These are phyloP conservation scores for Acestrorhynchus altus DNA, from an alignment of 2,797 vertebrate genomes.

Conservation along the genomic window DNA sequence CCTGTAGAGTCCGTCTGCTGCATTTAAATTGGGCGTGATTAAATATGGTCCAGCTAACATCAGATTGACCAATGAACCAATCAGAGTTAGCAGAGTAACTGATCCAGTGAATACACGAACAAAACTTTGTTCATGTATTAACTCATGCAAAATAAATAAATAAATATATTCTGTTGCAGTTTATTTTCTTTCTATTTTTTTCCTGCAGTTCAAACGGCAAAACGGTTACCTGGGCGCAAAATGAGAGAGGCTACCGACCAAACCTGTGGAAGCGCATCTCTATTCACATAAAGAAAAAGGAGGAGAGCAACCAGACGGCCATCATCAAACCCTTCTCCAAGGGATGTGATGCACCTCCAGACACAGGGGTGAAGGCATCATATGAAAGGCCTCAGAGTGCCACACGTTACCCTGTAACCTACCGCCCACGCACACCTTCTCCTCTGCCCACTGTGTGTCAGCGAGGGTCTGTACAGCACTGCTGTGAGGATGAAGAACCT, in stretches of 20 bases:
- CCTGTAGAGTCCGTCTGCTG: too few species aligned
- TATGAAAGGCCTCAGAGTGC: slow-evolving; percentile 81
- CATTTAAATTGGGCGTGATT: too few species aligned
- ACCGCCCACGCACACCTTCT: slow-evolving; percentile 80
- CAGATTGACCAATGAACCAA: too few species aligned
- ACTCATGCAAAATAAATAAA: too few species aligned
- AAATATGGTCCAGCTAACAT: too few species aligned
- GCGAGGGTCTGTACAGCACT: slow-evolving; percentile 76
- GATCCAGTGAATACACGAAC: too few species aligned
- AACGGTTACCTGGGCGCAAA: slow-evolving; percentile 92
- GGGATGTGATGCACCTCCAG: slow-evolving; percentile 74
- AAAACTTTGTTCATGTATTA: too few species aligned
- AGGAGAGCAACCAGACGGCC: slow-evolving; percentile 91
- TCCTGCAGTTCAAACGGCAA: slow-evolving; percentile 92
- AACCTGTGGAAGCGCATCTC: slow-evolving; percentile 97
- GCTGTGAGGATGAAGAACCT: slow-evolving; percentile 74
- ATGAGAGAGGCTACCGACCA: slow-evolving; percentile 86
- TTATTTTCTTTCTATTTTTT: slow-evolving; percentile 13
- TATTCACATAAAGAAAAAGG: slow-evolving; percentile 95
- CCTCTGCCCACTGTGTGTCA: slow-evolving; percentile 85
- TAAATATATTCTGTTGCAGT: too few species aligned
- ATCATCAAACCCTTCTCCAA: slow-evolving; percentile 98
- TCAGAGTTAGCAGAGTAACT: too few species aligned
- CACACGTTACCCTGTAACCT: slow-evolving; percentile 79
- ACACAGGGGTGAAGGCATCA: slow-evolving; percentile 77